phyloP scores from a whole-genome alignment of 92 coral and sea anemone species.

The Zoanthus gigantus region DNA sequence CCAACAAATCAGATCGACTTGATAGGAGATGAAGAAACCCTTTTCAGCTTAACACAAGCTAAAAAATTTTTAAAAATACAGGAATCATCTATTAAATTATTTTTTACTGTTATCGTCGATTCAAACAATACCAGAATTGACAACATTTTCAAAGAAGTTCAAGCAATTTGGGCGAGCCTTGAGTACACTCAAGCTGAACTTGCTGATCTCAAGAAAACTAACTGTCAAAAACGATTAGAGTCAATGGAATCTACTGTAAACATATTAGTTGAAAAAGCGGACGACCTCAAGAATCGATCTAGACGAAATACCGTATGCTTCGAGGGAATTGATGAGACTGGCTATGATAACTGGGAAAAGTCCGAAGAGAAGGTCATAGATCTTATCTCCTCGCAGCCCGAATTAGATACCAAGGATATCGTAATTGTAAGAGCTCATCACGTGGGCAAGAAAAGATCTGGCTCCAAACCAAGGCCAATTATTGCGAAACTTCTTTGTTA shows the following conservation, averaged over 20 bases:
- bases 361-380: too few relatives aligned
- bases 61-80: not conserved
- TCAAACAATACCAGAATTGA: conserved; percentile 18
- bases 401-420: not conserved
- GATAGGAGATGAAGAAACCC: too few relatives aligned
- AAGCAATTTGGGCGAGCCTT: conserved; percentile 4
- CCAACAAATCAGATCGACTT: too few relatives aligned
- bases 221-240: conserved; percentile 1
- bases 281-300: too few relatives aligned
- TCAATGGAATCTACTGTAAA: not conserved
- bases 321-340: not conserved
- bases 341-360: too few relatives aligned
- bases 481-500: not conserved
- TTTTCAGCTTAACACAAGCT: too few relatives aligned
- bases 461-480: not conserved
- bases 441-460: not conserved
- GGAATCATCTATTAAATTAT: conserved; percentile 21
- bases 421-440: not conserved
- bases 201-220: conserved; percentile 14
- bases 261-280: too few relatives aligned
- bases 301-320: too few relatives aligned
- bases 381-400: too few relatives aligned
- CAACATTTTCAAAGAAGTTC: conserved; percentile 8
- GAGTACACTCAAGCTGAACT: conserved; percentile 36
- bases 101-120: conserved; percentile 9